Conservation (phyloP, 2,797 vertebrate genomes). For the Lagodon rhomboides region DNA sequence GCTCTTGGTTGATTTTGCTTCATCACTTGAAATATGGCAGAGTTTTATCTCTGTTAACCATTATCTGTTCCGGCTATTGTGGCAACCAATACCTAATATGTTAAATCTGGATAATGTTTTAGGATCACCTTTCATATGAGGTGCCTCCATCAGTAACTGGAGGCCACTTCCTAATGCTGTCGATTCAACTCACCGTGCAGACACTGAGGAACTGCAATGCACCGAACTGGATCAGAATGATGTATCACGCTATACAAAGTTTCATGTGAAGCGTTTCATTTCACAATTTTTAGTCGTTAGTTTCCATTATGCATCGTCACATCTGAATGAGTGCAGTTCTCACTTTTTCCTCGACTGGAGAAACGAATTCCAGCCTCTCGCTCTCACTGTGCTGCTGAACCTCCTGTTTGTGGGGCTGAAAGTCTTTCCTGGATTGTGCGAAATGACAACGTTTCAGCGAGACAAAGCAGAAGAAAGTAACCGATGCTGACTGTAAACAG, state of each 20-base stretch:
- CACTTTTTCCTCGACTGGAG: not conserved
- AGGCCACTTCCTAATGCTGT: too few relatives aligned
- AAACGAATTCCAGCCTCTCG: not conserved
- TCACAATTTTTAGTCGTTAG: not conserved
- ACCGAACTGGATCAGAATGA: not conserved
- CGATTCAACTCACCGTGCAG: too few relatives aligned
- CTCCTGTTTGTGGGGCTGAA: not conserved
- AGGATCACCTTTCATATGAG: too few relatives aligned
- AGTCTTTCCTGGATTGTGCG: conserved; percentile 16
- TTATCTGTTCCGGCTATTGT: too few relatives aligned
- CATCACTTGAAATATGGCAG: too few relatives aligned
- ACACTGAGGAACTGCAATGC: not conserved
- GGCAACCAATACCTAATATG: too few relatives aligned
- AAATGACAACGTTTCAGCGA: conserved; percentile 12
- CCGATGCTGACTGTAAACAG: not conserved
- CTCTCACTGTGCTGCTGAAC: not conserved
- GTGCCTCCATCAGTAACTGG: too few relatives aligned
- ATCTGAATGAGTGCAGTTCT: not conserved
- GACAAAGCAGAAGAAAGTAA: conserved; percentile 7
- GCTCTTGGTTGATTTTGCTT: too few relatives aligned
- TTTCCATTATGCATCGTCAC: not conserved
- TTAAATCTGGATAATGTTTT: too few relatives aligned
- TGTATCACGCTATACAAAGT: too few relatives aligned
- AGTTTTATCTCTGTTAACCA: too few relatives aligned
- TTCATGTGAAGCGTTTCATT: not conserved